Evolutionary conservation across 2,888 invertebrate genomes (phyloP).

Genomic region (Thumatha senex): DNA sequence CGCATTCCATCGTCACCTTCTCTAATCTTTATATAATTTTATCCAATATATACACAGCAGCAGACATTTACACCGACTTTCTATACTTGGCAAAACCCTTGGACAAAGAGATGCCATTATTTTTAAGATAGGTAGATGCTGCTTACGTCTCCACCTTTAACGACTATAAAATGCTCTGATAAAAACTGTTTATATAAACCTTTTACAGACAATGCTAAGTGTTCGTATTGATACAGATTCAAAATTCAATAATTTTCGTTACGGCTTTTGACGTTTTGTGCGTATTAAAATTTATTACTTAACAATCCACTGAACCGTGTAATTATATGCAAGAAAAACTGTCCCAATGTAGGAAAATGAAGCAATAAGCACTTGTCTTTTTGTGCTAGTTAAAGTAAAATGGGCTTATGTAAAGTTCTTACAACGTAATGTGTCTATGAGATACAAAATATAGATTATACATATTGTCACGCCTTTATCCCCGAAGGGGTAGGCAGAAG

Average conservation of each 20-base stretch:
- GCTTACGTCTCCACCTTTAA: too few relatives aligned
- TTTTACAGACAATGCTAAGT: background rate
- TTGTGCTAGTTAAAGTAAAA: constrained; percentile 16
- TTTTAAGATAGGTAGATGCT: constrained; percentile 26
- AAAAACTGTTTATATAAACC: constrained; percentile 24
- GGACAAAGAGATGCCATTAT: constrained; percentile 37
- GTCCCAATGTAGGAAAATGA: constrained; percentile 12
- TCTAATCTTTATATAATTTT: constrained; percentile 50
- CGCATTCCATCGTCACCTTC: constrained; percentile 49
- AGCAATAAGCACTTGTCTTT: constrained; percentile 17
- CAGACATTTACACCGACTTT: constrained; percentile 26
- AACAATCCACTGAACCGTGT: constrained; percentile 28
- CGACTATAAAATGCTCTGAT: constrained; percentile 12
- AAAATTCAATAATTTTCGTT: constrained; percentile 22
- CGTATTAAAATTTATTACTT: constrained; percentile 23
- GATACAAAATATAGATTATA: constrained; percentile 2
- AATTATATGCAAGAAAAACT: constrained; percentile 31
- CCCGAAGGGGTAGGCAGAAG: too few relatives aligned
- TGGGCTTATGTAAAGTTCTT: constrained; percentile 20
- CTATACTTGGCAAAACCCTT: constrained; percentile 37
- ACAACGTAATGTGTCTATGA: constrained; percentile 3
- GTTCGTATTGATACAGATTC: constrained; percentile 12
- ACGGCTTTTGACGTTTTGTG: constrained; percentile 16
- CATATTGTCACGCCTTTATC: too few relatives aligned
- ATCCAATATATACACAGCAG: constrained; percentile 45